phyloP scores from a whole-genome alignment of 2,888 invertebrate species.

The Adelphocoris suturalis region DNA sequence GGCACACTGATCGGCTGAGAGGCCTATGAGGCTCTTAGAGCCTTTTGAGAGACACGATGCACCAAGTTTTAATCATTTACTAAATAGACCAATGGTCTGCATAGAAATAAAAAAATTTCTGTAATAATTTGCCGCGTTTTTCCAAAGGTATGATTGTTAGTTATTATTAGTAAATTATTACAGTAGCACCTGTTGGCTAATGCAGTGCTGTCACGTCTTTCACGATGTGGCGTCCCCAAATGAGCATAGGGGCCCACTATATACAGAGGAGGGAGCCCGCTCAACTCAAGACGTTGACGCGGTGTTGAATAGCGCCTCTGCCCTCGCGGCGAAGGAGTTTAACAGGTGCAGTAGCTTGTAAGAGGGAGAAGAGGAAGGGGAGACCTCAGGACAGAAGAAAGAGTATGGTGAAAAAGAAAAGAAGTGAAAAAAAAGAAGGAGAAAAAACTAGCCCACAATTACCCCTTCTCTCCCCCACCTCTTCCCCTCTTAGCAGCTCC shows the following conservation, averaged over 20 bases:
- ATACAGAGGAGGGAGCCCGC: not conserved
- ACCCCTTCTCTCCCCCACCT: constrained; percentile 15
- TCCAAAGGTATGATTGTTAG: too few species aligned
- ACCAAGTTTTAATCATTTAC: too few species aligned
- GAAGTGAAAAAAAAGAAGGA: constrained; percentile 20
- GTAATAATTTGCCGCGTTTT: too few species aligned
- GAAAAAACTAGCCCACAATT: constrained; percentile 63
- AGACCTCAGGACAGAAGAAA: constrained; percentile 52
- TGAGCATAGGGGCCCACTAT: constrained; percentile 35
- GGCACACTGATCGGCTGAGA: too few species aligned
- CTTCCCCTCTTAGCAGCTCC: constrained; percentile 43
- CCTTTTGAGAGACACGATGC: too few species aligned
- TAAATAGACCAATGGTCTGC: too few species aligned
- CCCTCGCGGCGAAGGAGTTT: constrained; percentile 45
- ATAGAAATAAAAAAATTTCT: too few species aligned
- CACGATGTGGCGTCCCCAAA: not conserved
- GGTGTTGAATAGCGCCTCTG: constrained; percentile 59
- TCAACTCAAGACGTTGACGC: constrained; percentile 58
- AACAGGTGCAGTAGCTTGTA: constrained; percentile 65
- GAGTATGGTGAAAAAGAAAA: constrained; percentile 50
- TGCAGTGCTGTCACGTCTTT: too few species aligned
- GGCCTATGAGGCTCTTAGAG: too few species aligned
- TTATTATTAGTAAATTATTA: too few species aligned
- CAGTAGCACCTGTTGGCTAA: too few species aligned
- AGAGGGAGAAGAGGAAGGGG: constrained; percentile 25